These are phyloP conservation scores for Fragum whitleyi DNA, from an alignment of 2,888 invertebrate species.

Conservation along the genomic window DNA sequence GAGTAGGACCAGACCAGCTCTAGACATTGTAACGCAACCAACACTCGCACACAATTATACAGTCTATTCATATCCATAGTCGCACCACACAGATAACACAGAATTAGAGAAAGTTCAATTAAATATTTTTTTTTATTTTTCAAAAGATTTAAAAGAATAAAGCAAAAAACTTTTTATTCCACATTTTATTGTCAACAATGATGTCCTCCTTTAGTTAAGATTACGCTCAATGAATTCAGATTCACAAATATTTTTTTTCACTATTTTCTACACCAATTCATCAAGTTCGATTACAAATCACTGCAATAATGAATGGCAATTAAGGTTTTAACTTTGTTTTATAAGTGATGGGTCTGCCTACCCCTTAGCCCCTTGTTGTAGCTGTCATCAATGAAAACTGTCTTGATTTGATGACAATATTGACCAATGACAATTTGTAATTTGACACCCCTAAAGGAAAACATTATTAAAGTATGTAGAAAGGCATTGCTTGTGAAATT, in stretches of 20 bases:
- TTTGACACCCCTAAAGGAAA: too few relatives aligned
- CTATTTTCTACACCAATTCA: background rate
- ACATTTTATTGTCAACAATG: too few relatives aligned
- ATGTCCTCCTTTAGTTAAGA: too few relatives aligned
- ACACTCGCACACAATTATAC: slow-evolving; percentile 4
- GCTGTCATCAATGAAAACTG: background rate
- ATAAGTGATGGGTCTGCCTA: slow-evolving; percentile 4
- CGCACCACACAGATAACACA: too few relatives aligned
- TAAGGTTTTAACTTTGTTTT: slow-evolving; percentile 1
- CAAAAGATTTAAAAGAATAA: too few relatives aligned
- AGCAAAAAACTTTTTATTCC: too few relatives aligned
- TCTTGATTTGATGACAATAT: background rate
- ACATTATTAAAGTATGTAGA: too few relatives aligned
- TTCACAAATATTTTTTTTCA: too few relatives aligned
- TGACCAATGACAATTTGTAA: background rate
- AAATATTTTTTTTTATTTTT: background rate
- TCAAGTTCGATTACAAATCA: slow-evolving; percentile 4
- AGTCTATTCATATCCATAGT: background rate
- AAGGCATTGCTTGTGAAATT: too few relatives aligned
- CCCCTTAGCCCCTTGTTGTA: slow-evolving; percentile 6
- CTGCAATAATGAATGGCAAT: background rate
- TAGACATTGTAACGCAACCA: slow-evolving; percentile 9
- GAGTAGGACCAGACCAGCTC: slow-evolving; percentile 25
- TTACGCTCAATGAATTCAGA: too few relatives aligned
- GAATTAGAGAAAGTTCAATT: background rate